Base-by-base conservation (phyloP, 1,140 invertebrate genomes). In the Drosophila equinoxialis region DNA sequence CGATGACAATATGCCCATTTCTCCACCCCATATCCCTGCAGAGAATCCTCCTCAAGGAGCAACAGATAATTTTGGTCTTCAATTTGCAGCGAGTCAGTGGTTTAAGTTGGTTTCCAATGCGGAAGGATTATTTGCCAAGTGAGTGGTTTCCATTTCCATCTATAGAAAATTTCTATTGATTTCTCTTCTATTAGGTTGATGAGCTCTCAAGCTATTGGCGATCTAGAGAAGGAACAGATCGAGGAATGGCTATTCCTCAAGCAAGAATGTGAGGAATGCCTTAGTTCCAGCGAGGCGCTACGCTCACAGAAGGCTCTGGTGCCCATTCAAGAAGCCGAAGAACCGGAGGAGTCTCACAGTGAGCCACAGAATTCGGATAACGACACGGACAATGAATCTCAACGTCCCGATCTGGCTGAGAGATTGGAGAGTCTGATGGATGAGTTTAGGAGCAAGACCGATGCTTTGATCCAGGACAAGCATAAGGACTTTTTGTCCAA, bases 161-260 rank as follows among this genome's bases (percentile, higher is more conserved):
- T 20, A 5, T 70, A 6, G 14, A n/a, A 54, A 14, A 41, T 17
- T 6, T 8, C 11, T 26, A 10, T 7, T 37, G 30, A 8, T 6
- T 41, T n/a, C 14, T 68, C 37, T 0, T 10, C 0, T 41, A 11
- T 4, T 26, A 92, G 91, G 69, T 68, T 92, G 61, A 92, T 94
- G 65, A 92, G 93, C 54, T 93, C 93, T 26, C 95, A 95, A 74
- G 92, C 93, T 37, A 90, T 97, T 54, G 93, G 94, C 6, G 94
- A 95, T 63, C 92, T 94, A 65, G 90, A 91, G 23, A 90, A 90
- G 60, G 95, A 96, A 83, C 96, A 96, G 92, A 96, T 97, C n/a
- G 96, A 96, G 85, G 95, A 96, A 68, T 97, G 96, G 96, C 92
- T 97, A 3, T 96, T 95, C 78, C 93, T 97, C 71, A 97, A 97